These are phyloP conservation scores for Microcebus murinus DNA, from an alignment of 2,113 vertebrate species.

Conservation along the genomic window DNA sequence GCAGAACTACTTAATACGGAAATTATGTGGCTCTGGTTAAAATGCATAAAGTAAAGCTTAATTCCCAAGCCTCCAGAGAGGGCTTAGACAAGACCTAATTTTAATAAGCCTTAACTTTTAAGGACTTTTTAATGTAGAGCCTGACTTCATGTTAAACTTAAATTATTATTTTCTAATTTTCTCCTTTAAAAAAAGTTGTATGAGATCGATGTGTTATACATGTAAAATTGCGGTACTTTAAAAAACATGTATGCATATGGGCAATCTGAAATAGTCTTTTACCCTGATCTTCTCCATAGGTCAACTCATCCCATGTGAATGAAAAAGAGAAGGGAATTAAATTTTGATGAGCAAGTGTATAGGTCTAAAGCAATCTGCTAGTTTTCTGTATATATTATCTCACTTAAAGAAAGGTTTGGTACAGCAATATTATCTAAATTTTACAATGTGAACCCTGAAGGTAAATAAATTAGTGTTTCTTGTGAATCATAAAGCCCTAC, in stretches of 20 bases:
- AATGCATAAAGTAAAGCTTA: not conserved
- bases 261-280: not conserved
- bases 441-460: not conserved
- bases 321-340: not conserved
- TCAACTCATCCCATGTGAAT: not conserved
- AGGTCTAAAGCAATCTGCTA: not conserved
- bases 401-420: conserved; percentile 15
- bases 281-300: not conserved
- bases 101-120: conserved; percentile 10
- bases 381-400: not conserved
- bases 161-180: not conserved
- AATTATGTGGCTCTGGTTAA: conserved; percentile 54
- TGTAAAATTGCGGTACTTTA: not conserved
- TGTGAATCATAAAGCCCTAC: not conserved
- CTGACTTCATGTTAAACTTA: not conserved
- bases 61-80: conserved; percentile 8
- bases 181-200: not conserved
- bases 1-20: conserved; percentile 44
- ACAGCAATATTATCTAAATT: not conserved
- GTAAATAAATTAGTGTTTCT: not conserved
- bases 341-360: not conserved
- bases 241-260: not conserved
- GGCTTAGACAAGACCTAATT: not conserved
- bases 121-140: not conserved
- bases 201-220: not conserved